These are phyloP conservation scores for Homarus americanus DNA, from an alignment of 1,140 invertebrate species.

Conservation along the genomic window DNA sequence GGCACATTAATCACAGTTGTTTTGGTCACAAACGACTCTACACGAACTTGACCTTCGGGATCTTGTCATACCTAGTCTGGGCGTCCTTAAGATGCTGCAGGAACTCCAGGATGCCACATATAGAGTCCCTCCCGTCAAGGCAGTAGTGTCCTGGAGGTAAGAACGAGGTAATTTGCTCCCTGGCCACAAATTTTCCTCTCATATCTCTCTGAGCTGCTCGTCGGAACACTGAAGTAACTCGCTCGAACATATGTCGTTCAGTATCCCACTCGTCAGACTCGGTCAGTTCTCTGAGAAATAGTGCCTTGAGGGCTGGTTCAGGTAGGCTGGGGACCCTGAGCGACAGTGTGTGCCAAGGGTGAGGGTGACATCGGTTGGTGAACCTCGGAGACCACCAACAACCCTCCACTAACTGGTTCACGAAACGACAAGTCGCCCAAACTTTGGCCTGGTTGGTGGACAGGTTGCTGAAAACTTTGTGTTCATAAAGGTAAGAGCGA, in stretches of 20 bases:
- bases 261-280: constrained; percentile 1
- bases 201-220: not conserved
- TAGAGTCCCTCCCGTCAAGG: not conserved
- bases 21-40: not conserved
- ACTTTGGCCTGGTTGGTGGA: not conserved
- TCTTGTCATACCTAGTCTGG: not conserved
- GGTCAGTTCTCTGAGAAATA: not conserved
- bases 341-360: not conserved
- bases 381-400: not conserved
- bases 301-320: not conserved
- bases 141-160: not conserved
- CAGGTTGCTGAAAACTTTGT: not conserved
- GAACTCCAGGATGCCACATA: constrained; percentile 5
- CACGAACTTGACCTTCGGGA: not conserved
- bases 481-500: not conserved
- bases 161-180: not conserved
- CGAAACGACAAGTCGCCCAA: not conserved
- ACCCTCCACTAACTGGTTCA: not conserved
- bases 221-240: not conserved
- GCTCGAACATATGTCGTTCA: not conserved
- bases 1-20: no score
- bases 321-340: not conserved
- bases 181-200: not conserved
- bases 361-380: not conserved
- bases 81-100: not conserved